Conservation (phyloP, 2,888 invertebrate genomes). For the Ernsta delagoae region DNA sequence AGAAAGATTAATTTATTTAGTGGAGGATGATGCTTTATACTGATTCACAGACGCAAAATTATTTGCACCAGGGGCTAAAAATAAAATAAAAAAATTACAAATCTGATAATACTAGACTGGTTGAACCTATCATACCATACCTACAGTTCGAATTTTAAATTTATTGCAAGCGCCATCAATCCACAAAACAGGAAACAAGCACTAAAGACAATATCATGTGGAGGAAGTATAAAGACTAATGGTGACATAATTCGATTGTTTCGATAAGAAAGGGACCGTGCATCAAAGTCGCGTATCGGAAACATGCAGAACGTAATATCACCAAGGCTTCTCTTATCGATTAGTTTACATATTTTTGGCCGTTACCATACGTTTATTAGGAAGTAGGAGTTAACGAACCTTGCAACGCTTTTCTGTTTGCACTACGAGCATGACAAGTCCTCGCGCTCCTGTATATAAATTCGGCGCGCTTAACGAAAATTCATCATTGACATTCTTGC, state of each 20-base stretch:
- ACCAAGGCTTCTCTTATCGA: conserved; percentile 69
- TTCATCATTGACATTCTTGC: conserved; percentile 35
- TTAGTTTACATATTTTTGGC: conserved; percentile 65
- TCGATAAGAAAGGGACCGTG: conserved; percentile 20
- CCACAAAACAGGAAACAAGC: conserved; percentile 16
- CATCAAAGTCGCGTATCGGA: conserved; percentile 24
- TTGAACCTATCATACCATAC: too few species aligned
- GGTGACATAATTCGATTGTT: conserved; percentile 25
- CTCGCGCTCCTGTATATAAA: conserved; percentile 66
- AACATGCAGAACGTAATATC: conserved; percentile 21
- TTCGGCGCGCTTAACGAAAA: conserved; percentile 45
- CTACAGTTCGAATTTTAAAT: too few species aligned
- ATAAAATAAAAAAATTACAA: too few species aligned
- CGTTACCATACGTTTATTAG: conserved; percentile 62
- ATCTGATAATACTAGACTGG: too few species aligned
- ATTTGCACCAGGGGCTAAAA: too few species aligned
- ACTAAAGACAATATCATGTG: conserved; percentile 8
- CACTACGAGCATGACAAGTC: conserved; percentile 57
- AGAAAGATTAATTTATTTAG: too few species aligned
- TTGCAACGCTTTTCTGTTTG: conserved; percentile 62
- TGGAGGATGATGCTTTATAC: too few species aligned
- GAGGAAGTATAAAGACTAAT: conserved; percentile 27
- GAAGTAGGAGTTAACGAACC: conserved; percentile 72
- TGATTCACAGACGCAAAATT: too few species aligned
- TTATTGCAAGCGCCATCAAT: neutral